Evolutionary conservation across 2,888 invertebrate species (phyloP).

Genomic region (Halictus quadricinctus): DNA sequence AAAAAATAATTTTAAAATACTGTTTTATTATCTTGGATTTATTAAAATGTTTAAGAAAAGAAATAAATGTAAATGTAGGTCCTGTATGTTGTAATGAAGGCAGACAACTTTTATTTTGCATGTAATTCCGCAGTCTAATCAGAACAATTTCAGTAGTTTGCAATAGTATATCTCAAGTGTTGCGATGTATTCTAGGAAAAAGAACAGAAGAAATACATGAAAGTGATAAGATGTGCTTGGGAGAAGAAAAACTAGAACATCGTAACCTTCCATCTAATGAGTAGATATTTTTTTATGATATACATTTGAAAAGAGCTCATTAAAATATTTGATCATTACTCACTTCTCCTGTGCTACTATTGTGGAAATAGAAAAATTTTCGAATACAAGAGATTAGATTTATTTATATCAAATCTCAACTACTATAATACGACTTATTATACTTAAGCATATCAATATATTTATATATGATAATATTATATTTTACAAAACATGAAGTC

Average conservation of each 20-base stretch:
- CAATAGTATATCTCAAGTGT: not conserved
- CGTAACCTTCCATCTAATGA: not conserved
- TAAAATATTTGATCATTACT: not conserved
- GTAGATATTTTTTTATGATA: not conserved
- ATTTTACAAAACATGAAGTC: constrained; percentile 11
- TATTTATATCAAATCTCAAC: not conserved
- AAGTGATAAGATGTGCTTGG: constrained; percentile 4
- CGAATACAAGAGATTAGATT: constrained; percentile 17
- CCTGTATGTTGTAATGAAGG: not conserved
- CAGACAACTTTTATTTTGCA: not conserved
- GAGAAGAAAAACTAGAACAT: not conserved
- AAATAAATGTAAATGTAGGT: not conserved
- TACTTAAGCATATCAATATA: constrained; percentile 1
- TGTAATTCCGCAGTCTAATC: not conserved
- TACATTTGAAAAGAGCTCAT: not conserved
- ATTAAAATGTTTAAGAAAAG: not conserved
- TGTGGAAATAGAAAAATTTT: not conserved
- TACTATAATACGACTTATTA: not conserved
- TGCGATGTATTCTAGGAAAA: constrained; percentile 48
- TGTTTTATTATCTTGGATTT: not conserved
- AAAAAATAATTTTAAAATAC: not conserved
- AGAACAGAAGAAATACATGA: constrained; percentile 23
- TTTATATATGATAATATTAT: constrained; percentile 11
- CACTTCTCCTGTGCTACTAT: not conserved
- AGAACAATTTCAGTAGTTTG: not conserved